These are phyloP conservation scores for Tragelaphus strepsiceros DNA, from an alignment of 2,113 vertebrate species.

Conservation along the genomic window DNA sequence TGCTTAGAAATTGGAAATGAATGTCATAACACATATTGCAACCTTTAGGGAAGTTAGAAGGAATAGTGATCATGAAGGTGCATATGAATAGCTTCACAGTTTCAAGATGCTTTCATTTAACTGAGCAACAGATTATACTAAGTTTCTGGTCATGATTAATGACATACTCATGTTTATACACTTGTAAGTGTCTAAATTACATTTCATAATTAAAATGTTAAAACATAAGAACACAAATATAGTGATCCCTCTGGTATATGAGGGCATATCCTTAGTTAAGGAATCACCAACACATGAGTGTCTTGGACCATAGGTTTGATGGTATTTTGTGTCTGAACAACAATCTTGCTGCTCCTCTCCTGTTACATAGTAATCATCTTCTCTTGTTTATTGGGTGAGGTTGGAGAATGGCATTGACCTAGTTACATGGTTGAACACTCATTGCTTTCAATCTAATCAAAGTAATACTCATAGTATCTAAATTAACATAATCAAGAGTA, in stretches of 20 bases:
- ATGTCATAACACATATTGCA: neutral
- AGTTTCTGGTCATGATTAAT: neutral
- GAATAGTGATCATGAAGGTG: neutral
- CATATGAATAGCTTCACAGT: neutral
- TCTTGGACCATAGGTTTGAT: neutral
- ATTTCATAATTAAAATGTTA: neutral
- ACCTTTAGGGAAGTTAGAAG: neutral
- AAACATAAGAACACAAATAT: neutral
- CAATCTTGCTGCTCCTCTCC: neutral
- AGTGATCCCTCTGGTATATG: neutral
- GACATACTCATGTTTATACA: neutral
- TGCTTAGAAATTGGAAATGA: neutral
- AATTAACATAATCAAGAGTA: neutral
- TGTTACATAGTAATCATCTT: neutral
- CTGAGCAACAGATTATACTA: neutral
- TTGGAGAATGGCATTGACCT: neutral
- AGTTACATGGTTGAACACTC: neutral
- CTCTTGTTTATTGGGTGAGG: neutral
- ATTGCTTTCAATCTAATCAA: neutral
- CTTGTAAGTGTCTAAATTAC: neutral
- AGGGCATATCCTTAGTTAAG: neutral
- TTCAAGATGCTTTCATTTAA: neutral
- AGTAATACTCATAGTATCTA: neutral
- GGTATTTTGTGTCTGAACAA: neutral
- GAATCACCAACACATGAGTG: no score